These are phyloP conservation scores for Hozukius guyotensis DNA, from an alignment of 2,797 vertebrate species.

Conservation along the genomic window DNA sequence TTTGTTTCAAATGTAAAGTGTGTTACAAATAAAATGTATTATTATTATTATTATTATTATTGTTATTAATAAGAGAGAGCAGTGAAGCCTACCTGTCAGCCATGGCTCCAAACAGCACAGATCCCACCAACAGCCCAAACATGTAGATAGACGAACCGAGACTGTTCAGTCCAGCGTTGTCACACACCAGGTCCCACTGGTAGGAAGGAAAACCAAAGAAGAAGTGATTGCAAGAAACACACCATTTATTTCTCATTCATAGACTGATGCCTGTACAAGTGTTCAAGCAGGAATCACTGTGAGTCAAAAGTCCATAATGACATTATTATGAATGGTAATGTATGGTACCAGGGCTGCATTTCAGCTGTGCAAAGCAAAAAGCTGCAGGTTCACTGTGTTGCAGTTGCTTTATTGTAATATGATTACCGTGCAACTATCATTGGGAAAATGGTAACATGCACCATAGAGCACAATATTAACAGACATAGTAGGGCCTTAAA, in stretches of 20 bases:
- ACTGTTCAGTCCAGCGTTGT: slow-evolving; percentile 72
- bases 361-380: background rate
- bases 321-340: background rate
- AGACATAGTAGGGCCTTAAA: too few species aligned
- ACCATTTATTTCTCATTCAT: background rate
- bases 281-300: background rate
- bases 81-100: slow-evolving; percentile 75
- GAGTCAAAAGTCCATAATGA: background rate
- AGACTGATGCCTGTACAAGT: background rate
- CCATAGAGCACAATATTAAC: background rate
- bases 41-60: too few species aligned
- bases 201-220: background rate
- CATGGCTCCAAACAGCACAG: slow-evolving; percentile 78
- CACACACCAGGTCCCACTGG: slow-evolving; percentile 84
- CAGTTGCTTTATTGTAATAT: background rate
- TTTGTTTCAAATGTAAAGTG: too few species aligned
- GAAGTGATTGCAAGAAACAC: background rate
- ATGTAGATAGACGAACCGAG: slow-evolving; percentile 80
- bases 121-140: slow-evolving; percentile 81
- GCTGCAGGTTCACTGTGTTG: background rate
- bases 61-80: background rate
- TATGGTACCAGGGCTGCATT: background rate
- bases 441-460: background rate
- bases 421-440: background rate
- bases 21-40: too few species aligned